phyloP scores from a whole-genome alignment of 2,888 invertebrate species.

The Danaus chrysippus region DNA sequence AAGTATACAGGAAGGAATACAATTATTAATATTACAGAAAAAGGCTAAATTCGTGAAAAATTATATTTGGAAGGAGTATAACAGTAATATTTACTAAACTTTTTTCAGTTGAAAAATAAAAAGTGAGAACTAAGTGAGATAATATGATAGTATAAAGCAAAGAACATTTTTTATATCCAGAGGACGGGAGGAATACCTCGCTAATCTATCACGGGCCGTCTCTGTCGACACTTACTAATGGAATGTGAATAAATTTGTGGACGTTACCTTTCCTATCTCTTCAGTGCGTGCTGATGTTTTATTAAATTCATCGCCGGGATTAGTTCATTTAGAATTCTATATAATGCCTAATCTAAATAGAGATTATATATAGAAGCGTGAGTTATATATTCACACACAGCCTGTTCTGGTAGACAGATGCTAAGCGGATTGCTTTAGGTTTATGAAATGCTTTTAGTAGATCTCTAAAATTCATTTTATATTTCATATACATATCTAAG shows the following conservation, averaged over 20 bases:
- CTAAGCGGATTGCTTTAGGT: not conserved
- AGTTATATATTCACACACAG: not conserved
- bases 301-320: conserved; percentile 12
- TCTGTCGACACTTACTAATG: conserved; percentile 62
- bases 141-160: conserved; percentile 10
- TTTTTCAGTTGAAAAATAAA: no score
- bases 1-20: no score
- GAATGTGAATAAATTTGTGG: conserved; percentile 63
- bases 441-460: not conserved
- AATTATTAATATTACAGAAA: no score
- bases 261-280: conserved; percentile 28
- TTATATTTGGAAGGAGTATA: no score
- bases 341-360: not conserved
- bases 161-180: conserved; percentile 41
- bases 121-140: not conserved
- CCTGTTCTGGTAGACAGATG: not conserved
- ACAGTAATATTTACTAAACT: no score
- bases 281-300: conserved; percentile 21
- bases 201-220: conserved; percentile 57
- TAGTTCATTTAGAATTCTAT: not conserved
- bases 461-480: no score
- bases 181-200: conserved; percentile 44
- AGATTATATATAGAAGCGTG: not conserved
- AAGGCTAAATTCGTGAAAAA: no score
- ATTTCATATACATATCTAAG: no score